phyloP scores from a whole-genome alignment of 2,113 vertebrate genomes.

The Rhegmatorhina hoffmannsi region DNA sequence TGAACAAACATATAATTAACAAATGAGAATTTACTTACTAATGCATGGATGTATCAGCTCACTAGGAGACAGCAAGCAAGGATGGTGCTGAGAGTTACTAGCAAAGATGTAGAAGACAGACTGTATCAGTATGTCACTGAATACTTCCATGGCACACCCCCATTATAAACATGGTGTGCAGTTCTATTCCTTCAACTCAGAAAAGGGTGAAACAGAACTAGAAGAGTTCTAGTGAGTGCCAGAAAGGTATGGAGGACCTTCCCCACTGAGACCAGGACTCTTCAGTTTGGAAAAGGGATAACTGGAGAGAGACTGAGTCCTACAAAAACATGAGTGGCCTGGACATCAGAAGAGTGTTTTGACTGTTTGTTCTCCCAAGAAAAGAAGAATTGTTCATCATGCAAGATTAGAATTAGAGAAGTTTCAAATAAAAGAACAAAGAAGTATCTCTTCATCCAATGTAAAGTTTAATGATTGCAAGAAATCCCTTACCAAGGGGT shows the following conservation, averaged over 20 bases:
- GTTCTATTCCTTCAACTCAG: background rate
- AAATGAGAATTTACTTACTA: background rate
- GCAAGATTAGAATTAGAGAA: background rate
- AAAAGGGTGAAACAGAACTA: background rate
- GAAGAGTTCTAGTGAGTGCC: background rate
- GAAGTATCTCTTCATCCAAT: background rate
- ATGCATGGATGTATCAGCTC: background rate
- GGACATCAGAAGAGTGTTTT: background rate
- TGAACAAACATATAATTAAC: background rate
- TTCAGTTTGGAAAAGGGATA: background rate
- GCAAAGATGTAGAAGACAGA: background rate
- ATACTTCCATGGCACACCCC: background rate
- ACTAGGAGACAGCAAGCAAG: background rate
- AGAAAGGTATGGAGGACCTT: background rate
- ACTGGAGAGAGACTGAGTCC: background rate
- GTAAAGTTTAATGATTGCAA: background rate
- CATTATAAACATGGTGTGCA: background rate
- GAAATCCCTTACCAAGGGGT: background rate
- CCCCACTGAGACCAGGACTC: background rate
- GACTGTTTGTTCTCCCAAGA: background rate
- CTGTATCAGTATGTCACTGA: background rate
- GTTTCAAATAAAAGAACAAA: background rate
- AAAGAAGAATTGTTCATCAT: background rate
- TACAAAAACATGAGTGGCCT: background rate
- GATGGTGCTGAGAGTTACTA: background rate